Base-by-base conservation (phyloP, 2,888 invertebrate genomes). In the Nomada lathburiana region DNA sequence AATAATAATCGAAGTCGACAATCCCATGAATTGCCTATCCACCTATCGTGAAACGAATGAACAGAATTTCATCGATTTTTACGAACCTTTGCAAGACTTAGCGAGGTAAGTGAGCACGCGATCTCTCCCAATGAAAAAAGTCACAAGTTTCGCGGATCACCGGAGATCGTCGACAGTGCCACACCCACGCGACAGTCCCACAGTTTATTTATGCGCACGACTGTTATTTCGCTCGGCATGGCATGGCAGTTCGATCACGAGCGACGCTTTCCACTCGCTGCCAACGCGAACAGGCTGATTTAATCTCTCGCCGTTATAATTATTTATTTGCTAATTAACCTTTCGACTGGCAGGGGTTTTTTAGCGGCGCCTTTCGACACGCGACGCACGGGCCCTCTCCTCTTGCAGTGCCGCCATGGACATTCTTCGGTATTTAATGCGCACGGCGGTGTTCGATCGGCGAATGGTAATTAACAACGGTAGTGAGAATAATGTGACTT, bases 161-260 rank as follows among this genome's bases (percentile, higher is more conserved):
- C 83, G 81, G 84, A 82, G 79, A 83, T 80, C 80, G 87, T 81
- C 89, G 84, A 82, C 79, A 82, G 78, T 79, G 87, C 82, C 89
- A 89, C 90, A 89, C 90, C 90, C 88, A 87, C 85, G 87, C 82
- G 79, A 78, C 80, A 76, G 77, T 86, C 83, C 78, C 84, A 57
- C 26, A n/a, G 85, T 89, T 90, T 86, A 86, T 88, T 90, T 86
- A 89, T 89, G 88, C 80, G 80, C 55, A 16, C 44, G 18, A 18
- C n/a, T 65, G 69, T 59, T 75, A 55, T 67, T 71, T 81, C 59
- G 63, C 65, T 47, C 29, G n/a, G 65, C 20, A 57, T 59, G 76
- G 69, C 36, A 36, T 36, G 36, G 36, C 36, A 36, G 36, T 7
- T 16, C 71, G 55, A 68, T 68, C 68, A 63, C 68, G 55, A 68